Evolutionary conservation across 2,797 vertebrate genomes (phyloP).

Genomic region (Clarias fuscus): DNA sequence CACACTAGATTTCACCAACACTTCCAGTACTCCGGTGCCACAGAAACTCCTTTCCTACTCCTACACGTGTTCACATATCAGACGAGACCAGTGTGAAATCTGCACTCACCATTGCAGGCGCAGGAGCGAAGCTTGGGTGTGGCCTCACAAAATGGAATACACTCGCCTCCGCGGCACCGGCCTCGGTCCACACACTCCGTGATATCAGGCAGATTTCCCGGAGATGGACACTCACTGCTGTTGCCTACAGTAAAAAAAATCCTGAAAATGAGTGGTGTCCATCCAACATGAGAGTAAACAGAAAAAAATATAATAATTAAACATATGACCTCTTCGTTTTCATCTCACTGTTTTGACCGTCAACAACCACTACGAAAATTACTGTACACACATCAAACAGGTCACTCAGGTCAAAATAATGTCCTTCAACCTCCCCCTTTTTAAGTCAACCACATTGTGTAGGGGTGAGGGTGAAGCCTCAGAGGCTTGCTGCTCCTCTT

Average conservation of each 20-base stretch:
- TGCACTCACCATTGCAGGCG: slow-evolving; percentile 85
- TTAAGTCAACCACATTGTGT: neutral
- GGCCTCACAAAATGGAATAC: slow-evolving; percentile 91
- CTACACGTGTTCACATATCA: neutral
- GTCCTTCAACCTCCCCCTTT: neutral
- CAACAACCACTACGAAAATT: neutral
- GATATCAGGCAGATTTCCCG: slow-evolving; percentile 79
- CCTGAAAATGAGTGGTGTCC: neutral
- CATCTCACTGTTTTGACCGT: neutral
- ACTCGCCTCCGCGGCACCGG: slow-evolving; percentile 84
- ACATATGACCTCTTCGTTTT: neutral
- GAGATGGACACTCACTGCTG: slow-evolving; percentile 89
- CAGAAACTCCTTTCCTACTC: neutral
- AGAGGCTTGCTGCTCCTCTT: neutral
- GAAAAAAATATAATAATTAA: neutral
- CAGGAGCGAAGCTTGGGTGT: slow-evolving; percentile 80
- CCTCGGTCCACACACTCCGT: slow-evolving; percentile 91
- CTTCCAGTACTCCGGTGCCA: neutral
- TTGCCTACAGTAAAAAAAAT: slow-evolving; percentile 71
- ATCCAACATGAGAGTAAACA: neutral
- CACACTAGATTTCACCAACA: too few species aligned
- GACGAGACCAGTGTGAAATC: neutral
- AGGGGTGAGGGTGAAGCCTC: too few species aligned
- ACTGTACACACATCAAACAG: neutral
- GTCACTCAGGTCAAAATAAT: neutral